Evolutionary conservation across 2,113 vertebrate species (phyloP), one percentile per base, ranked within the genome.

Genomic region (Gallinago jamesoni): DNA sequence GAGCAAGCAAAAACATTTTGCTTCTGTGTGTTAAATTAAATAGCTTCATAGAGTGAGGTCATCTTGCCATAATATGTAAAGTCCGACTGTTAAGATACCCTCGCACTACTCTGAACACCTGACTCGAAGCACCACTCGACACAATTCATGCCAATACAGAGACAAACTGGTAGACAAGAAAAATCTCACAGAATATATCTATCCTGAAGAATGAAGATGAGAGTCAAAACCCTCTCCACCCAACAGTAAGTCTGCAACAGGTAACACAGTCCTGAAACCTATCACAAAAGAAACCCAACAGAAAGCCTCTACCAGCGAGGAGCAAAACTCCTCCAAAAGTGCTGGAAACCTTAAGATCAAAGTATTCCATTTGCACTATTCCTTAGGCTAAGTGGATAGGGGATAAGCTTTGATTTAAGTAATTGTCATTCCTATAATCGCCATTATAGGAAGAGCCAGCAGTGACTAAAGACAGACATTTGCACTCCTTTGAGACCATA

Each of bases 51-150:
- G 72, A 50, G 15, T 62, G 41, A 68, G 6, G 14, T 31, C 39
- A 72, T 14, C 35, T 19, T 39, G 30, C 0, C 64, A 48, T 57
- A 67, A 37, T 6, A 66, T 0, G 1, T 25, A n/a, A 75, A 64
- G 48, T 37, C 33, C n/a, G 45, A 57, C 75, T 53, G 35, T 45
- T 68, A 55, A 55, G 30, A 68, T 21, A 74, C 9, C 22, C 41
- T 18, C 15, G 20, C 41, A 12, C 39, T 25, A 9, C 5, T 60
- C 62, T 55, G 18, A 68, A 53, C 23, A 53, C 20, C 30, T 41
- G 55, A 73, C 31, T 80, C 28, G 10, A 47, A 77, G 28, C 4
- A 62, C 37, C 28, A 77, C 1, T 18, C 11, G 66, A 56, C 19
- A 56, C 18, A 35, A 28, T 2, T 62, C 48, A 2, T 22, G 30